These are phyloP conservation scores for Eubasilissa splendida DNA, from an alignment of 2,888 invertebrate genomes.

Conservation along the genomic window DNA sequence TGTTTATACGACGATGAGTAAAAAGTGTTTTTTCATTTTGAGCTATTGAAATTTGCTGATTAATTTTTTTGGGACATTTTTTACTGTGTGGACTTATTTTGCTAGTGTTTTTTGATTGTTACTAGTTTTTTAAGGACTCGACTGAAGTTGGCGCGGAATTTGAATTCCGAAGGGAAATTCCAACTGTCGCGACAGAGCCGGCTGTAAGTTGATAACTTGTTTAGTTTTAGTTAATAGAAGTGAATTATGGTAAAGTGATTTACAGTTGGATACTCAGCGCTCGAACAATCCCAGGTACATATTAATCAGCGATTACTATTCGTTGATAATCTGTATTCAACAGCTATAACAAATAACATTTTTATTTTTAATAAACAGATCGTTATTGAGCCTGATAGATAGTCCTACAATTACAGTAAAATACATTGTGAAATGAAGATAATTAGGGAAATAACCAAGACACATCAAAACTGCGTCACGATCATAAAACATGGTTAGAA, in stretches of 20 bases:
- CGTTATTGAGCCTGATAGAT: too few relatives aligned
- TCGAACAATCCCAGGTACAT: slow-evolving; percentile 10
- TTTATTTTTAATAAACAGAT: too few relatives aligned
- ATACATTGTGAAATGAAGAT: too few relatives aligned
- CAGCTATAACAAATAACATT: too few relatives aligned
- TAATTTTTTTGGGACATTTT: background rate
- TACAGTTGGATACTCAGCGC: slow-evolving; percentile 11
- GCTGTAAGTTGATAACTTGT: slow-evolving; percentile 31
- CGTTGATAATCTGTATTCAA: too few relatives aligned
- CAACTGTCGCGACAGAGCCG: slow-evolving; percentile 32
- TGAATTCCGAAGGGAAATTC: slow-evolving; percentile 31
- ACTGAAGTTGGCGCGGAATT: slow-evolving; percentile 26
- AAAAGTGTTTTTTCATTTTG: background rate
- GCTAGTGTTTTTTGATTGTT: background rate
- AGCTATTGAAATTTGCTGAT: background rate
- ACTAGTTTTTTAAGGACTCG: slow-evolving; percentile 1
- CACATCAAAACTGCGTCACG: too few relatives aligned
- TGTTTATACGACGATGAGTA: background rate
- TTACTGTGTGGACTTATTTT: background rate
- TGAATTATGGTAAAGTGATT: slow-evolving; percentile 27
- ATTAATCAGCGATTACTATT: too few relatives aligned
- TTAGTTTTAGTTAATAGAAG: slow-evolving; percentile 33
- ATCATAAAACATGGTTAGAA: too few relatives aligned
- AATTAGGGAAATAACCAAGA: too few relatives aligned
- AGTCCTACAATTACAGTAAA: too few relatives aligned